A percentile compares a stretch with the other conserved stretches of the same genome.
These are phyloP conservation scores for Tenthredo scrophulariae DNA, from an alignment of 2,888 invertebrate genomes.

Conservation along the genomic window DNA sequence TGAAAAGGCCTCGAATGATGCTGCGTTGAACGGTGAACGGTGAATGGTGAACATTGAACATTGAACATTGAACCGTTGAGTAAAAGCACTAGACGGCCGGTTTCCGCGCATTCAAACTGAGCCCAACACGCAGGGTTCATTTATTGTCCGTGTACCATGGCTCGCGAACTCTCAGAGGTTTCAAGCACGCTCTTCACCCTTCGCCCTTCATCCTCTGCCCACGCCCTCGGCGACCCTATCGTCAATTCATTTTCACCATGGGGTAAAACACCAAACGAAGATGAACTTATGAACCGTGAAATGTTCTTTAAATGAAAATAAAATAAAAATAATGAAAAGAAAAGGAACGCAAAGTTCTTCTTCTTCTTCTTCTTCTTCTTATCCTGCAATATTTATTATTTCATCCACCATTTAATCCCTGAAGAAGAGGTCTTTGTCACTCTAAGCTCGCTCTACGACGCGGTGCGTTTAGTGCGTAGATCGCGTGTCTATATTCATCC, in stretches of 20 bases:
- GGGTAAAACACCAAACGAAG: constrained; percentile 2
- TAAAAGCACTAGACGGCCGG: constrained; percentile 33
- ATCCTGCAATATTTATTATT: background rate
- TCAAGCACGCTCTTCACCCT: constrained; percentile 17
- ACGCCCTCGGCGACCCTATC: constrained; percentile 15
- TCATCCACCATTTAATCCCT: background rate
- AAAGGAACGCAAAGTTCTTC: background rate
- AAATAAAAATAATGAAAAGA: background rate
- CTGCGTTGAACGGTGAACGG: constrained; percentile 8
- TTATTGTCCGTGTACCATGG: constrained; percentile 43
- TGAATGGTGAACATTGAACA: constrained; percentile 33
- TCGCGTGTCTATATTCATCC: constrained; percentile 51
- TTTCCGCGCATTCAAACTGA: constrained; percentile 49
- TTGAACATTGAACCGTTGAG: constrained; percentile 21
- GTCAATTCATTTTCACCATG: constrained; percentile 5
- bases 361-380: background rate
- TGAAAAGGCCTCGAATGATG: constrained; percentile 53
- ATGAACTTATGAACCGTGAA: constrained; percentile 7
- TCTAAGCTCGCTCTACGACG: background rate
- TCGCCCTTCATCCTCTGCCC: background rate
- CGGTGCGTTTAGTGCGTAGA: constrained; percentile 44
- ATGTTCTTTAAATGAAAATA: background rate
- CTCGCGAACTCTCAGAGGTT: constrained; percentile 20
- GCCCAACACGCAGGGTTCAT: constrained; percentile 18
- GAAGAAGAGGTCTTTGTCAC: constrained; percentile 29